Conservation (phyloP, 2,888 invertebrate genomes). For the Elgonia sp. region DNA sequence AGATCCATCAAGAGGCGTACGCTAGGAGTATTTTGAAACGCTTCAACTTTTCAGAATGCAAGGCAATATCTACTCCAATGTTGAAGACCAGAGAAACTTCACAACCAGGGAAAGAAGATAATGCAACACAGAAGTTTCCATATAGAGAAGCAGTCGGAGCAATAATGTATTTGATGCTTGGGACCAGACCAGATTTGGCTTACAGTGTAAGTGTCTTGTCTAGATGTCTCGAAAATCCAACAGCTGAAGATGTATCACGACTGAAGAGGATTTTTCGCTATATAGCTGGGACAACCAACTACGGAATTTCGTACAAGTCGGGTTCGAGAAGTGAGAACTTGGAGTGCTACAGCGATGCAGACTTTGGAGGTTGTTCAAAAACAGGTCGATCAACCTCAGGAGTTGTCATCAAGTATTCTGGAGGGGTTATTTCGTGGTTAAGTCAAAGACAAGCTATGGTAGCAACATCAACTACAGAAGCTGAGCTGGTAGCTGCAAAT, state of each 20-base stretch:
- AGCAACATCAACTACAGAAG: conserved; percentile 79
- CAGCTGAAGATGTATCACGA: conserved; percentile 77
- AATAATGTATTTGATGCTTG: conserved; percentile 81
- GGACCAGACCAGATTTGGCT: conserved; percentile 80
- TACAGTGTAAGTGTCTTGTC: conserved; percentile 79
- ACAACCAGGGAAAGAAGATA: conserved; percentile 57
- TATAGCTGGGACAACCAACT: conserved; percentile 78
- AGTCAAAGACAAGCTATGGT: conserved; percentile 72
- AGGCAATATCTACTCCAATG: conserved; percentile 58
- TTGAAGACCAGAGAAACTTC: conserved; percentile 30
- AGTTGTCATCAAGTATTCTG: conserved; percentile 76
- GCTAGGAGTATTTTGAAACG: conserved; percentile 53
- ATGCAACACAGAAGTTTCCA: conserved; percentile 53
- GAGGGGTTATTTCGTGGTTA: conserved; percentile 80
- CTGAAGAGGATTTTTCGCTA: conserved; percentile 82
- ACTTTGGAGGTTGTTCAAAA: conserved; percentile 81
- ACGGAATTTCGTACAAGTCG: conserved; percentile 70
- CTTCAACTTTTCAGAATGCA: conserved; percentile 60
- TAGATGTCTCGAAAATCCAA: conserved; percentile 76
- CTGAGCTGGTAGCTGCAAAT: conserved; percentile 82
- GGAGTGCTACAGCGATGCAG: conserved; percentile 81
- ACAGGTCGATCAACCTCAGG: conserved; percentile 82
- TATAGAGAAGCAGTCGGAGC: conserved; percentile 80
- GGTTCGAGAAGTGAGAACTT: conserved; percentile 1
- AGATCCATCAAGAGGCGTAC: conserved; percentile 49